Evolutionary conservation across 2,888 invertebrate species (phyloP), one percentile per base, ranked within the genome.

Genomic region (Anthoptus insignis): DNA sequence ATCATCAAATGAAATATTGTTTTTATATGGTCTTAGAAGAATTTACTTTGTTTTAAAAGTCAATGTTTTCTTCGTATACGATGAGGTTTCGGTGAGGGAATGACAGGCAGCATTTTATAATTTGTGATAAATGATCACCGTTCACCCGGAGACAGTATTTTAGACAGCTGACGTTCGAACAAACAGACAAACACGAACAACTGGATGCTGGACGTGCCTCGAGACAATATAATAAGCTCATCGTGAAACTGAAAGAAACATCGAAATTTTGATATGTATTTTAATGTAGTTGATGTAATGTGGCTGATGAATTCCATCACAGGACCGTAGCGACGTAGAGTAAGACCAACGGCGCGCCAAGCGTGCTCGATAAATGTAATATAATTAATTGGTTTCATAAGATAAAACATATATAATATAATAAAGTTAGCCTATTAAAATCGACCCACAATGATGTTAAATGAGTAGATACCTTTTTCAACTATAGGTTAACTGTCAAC

Each of bases 291-390:
- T 77, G 81, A 80, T 72, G 78, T 78, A 60, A 64, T 72, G 67
- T 67, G 65, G 75, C 75, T 78, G 74, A 76, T 73, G 74, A 74
- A 77, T 78, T 78, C 77, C 80, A 81, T 76, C 76, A 75, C 72
- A 74, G 72, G 73, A 73, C 77, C 69, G 73, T 82, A 82, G 81
- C 75, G 76, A 80, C 76, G 74, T 84, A 85, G 74, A 79, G 77
- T 82, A 82, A 84, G 91, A 92, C 90, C 91, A 91, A 91, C 77
- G 78, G 86, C 88, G 88, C 84, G 91, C 92, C 83, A 88, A 91
- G 91, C 91, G 77, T 87, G 90, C 84, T 81, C 84, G 85, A 81
- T 81, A 78, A 85, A 81, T 87, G 84, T 81, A 64, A 59, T 65
- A 39, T 49, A 85, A 86, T 88, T 49, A 85, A 86, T 88, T 85